Evolutionary conservation across 2,113 vertebrate species (phyloP).

Genomic region (Pitta sordida): DNA sequence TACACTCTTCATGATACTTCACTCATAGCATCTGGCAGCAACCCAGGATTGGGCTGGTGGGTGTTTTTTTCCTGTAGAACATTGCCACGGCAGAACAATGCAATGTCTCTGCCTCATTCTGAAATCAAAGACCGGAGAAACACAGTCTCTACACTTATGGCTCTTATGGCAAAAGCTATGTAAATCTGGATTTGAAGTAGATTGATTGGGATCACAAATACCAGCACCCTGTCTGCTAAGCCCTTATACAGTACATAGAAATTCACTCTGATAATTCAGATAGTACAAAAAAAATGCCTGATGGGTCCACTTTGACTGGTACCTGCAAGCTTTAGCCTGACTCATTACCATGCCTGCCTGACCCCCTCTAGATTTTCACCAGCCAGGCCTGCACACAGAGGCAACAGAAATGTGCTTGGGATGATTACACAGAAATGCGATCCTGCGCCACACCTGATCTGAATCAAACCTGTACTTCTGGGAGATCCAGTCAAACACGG

Average conservation of each 20-base stretch:
- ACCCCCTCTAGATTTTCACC: neutral
- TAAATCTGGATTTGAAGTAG: neutral
- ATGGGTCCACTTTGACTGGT: neutral
- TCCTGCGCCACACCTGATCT: neutral
- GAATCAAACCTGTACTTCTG: constrained; percentile 5
- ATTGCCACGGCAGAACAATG: neutral
- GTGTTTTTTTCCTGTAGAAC: neutral
- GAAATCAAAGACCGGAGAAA: neutral
- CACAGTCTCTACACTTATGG: neutral
- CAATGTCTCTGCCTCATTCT: neutral
- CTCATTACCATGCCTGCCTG: neutral
- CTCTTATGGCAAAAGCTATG: neutral
- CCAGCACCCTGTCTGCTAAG: neutral
- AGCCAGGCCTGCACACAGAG: neutral
- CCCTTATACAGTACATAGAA: neutral
- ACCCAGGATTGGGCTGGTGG: neutral
- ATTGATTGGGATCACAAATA: neutral
- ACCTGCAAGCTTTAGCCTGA: neutral
- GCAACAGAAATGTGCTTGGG: neutral
- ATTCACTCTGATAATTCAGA: neutral
- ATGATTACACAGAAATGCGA: neutral
- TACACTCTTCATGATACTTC: neutral
- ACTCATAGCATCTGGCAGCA: neutral
- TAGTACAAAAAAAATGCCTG: neutral
- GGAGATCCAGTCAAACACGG: neutral